Evolutionary conservation across 2,888 invertebrate genomes (phyloP), one percentile per base, ranked within the genome.

Genomic region (Laothoe populi): DNA sequence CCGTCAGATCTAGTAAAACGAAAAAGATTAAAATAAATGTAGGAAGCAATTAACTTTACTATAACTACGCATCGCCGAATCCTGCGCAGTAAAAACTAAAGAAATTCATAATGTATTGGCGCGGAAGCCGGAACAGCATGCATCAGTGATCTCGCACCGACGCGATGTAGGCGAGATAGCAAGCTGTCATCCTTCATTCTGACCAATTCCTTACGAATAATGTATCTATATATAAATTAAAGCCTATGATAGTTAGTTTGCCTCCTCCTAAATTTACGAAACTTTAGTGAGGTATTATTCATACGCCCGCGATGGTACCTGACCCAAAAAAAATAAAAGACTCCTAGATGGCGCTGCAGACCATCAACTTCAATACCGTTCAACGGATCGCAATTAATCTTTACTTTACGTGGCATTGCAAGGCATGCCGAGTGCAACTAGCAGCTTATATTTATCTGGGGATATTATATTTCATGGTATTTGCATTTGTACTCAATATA

Each of bases 1-100:
- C 16, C 42, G 7, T 5, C n/a, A n/a, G n/a, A n/a, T n/a, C n/a
- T n/a, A n/a, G 5, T 16, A 44, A 19, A 4, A 4, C 16, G 4
- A 16, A 8, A 16, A 8, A 19, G 4, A 19, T 44, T 19, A 8
- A 44, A 44, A 19, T 10, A 44, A 44, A 26, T 53, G 16, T 10
- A 53, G 53, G 53, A 53, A 53, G 31, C 53, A 53, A 53, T 53
- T 35, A 35, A 31, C 31, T 53, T 53, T 11, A 53, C 16, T 5
- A 53, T 19, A 53, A 35, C 31, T 53, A 35, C 31, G 53, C 53
- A 53, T 53, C 53, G 53, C 31, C 53, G 53, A 53, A 53, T 53
- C 49, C 16, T 35, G 35, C 31, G 31, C 53, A 44, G 11, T 16
- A 53, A 53, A 53, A 53, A 53, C 53, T 31, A 35, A 53, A 35